Base-by-base conservation (phyloP, 1,140 invertebrate species). In the Zaprionus vittiger region DNA sequence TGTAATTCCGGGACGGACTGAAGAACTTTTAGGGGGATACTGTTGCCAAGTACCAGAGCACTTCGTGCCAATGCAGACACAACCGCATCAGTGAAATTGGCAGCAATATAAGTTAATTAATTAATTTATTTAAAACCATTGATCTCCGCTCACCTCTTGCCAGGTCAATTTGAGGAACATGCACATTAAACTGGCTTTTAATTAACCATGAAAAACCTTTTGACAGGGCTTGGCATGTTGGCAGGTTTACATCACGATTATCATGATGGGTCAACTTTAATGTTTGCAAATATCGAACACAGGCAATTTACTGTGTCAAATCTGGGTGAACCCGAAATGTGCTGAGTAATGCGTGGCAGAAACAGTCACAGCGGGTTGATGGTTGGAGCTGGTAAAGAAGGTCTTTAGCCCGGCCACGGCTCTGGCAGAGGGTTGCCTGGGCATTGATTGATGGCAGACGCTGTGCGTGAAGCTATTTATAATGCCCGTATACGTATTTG, bases 401-500 rank as follows among this genome's bases (percentile, higher is more conserved):
- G 41, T n/a, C 41, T 47, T 17, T 17, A 47, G 6, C 37, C n/a
- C 57, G 9, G 9, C 28, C 28, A 31, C 73, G 57, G 38, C 52
- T 24, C 52, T 52, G 38, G 56, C 55, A 52, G 73, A 75, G 63
- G 20, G 20, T 22, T 77, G 38, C 38, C 65, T 67, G 57, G 74
- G 64, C 71, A 70, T 80, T 89, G 83, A 83, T 83, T 81, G 83
- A 89, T 83, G 83, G 68, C 65, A 70, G 55, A 56, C 55, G 49
- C 52, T 64, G 34, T 80, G 63, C 55, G 63, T 60, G 62, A 76
- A 70, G 81, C 85, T 84, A 90, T 89, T 90, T 89, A 90, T 89
- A 87, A 87, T 81, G 52, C 38, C 56, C 56, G 9, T 20, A 34
- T 26, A 60, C 60, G 68, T 60, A 84, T 56, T 59, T 55, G 44